Percentiles rank a stretch among this genome's conserved stretches.
Conservation (phyloP, 2,888 invertebrate genomes). For the Meloe dianella region DNA sequence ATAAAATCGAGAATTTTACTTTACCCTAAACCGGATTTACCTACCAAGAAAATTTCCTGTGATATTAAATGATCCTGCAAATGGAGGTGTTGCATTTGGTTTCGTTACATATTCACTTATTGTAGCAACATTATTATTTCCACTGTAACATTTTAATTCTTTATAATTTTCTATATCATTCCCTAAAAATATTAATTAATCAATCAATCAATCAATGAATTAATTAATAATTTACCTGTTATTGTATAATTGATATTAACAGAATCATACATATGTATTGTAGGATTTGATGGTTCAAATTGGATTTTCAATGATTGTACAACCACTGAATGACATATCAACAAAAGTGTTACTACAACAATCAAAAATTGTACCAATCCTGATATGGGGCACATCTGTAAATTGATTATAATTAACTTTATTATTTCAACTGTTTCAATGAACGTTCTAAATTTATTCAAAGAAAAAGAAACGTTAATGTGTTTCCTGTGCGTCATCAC, state of each 20-base stretch:
- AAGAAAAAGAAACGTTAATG: too few relatives aligned
- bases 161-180: background rate
- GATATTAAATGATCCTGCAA: constrained; percentile 48
- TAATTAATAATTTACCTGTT: constrained; percentile 19
- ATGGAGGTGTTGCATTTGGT: constrained; percentile 14
- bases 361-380: constrained; percentile 50
- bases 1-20: too few relatives aligned
- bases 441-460: background rate
- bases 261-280: constrained; percentile 49
- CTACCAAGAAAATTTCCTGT: constrained; percentile 56
- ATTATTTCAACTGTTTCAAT: constrained; percentile 11
- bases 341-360: constrained; percentile 45
- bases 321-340: constrained; percentile 46
- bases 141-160: constrained; percentile 25
- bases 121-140: constrained; percentile 28
- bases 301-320: constrained; percentile 44
- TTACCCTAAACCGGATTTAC: constrained; percentile 36
- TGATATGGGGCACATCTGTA: constrained; percentile 56
- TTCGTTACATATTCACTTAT: constrained; percentile 19
- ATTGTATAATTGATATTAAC: constrained; percentile 43
- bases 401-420: constrained; percentile 23
- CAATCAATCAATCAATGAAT: background rate
- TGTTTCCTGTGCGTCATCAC: background rate
- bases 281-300: constrained; percentile 45
- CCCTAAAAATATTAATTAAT: background rate